These are phyloP conservation scores for Gobiocypris rarus DNA, from an alignment of 2,113 vertebrate genomes.

Conservation along the genomic window DNA sequence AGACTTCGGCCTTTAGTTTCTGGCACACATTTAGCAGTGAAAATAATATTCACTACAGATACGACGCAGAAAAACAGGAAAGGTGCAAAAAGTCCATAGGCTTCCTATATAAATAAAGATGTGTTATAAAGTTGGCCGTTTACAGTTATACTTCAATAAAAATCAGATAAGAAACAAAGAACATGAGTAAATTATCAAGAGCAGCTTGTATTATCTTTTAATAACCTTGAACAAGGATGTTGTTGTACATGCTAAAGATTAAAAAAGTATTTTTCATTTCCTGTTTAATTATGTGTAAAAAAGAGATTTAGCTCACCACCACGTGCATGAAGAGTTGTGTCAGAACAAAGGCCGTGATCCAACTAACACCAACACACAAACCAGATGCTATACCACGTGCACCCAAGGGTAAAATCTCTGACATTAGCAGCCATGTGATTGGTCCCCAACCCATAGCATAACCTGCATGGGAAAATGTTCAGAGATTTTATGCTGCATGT, in stretches of 20 bases:
- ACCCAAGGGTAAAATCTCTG: constrained; percentile 88
- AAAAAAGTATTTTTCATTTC: background rate
- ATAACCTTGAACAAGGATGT: background rate
- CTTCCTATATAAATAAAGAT: constrained; percentile 59
- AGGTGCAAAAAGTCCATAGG: constrained; percentile 82
- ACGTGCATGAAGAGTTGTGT: constrained; percentile 83
- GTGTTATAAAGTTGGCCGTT: background rate
- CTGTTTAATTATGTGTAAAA: background rate
- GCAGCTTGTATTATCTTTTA: background rate
- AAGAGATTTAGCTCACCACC: constrained; percentile 70
- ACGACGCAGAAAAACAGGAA: constrained; percentile 86
- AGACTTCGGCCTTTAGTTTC: constrained; percentile 89
- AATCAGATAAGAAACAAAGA: background rate
- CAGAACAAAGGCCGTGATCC: constrained; percentile 89
- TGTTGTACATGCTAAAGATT: background rate
- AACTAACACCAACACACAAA: constrained; percentile 89
- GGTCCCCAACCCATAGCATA: constrained; percentile 98
- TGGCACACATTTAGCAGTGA: constrained; percentile 86
- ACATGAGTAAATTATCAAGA: background rate
- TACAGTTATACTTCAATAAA: background rate
- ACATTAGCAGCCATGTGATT: constrained; percentile 97
- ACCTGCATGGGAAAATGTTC: constrained; percentile 70
- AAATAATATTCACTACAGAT: constrained; percentile 82
- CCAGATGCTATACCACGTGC: constrained; percentile 88
- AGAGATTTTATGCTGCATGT: background rate